Evolutionary conservation across 2,113 vertebrate species (phyloP), one percentile per base, ranked within the genome.

Genomic region (Zosterops hypoxanthus): DNA sequence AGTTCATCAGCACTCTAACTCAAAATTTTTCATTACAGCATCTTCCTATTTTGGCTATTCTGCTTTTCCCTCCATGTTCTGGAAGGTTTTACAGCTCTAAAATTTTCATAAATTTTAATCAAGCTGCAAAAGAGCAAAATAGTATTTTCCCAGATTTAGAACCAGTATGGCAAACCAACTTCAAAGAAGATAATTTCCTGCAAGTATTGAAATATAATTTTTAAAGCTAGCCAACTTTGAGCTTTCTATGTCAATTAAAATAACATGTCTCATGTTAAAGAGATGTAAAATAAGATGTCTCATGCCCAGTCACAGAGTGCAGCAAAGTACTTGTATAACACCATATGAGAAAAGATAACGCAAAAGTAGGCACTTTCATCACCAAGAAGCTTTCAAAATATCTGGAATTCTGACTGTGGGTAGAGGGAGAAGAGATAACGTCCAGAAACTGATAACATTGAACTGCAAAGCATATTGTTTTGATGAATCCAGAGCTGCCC

Each of bases 21-120:
- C 33, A 94, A 66, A 90, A 57, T 15, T 60, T 84, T 80, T 69
- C 59, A 69, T 81, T 78, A 91, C n/a, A 89, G 56, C 33, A n/a
- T 87, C 52, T n/a, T 50, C 44, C 33, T 44, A 6, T 68, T 82
- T 56, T 53, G 55, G 28, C 31, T 68, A 14, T 60, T 85, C 49
- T 78, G 50, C 34, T 39, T 73, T 42, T 8, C 2, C 6, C 11
- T 2, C 13, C 34, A 31, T 13, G 11, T 39, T 77, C 66, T 53
- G 29, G 34, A 89, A 89, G 42, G 47, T 31, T 69, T 22, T 34
- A 29, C 3, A 5, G 41, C 31, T 68, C 56, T 56, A 78, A 78
- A 75, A 70, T 78, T 63, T 91, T 70, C 73, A 63, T 34, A 50
- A 34, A 75, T 86, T 86, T 92, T 52, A 87, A 92, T 73, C 56